A percentile compares a stretch with the other conserved stretches of the same genome.
Conservation (phyloP, 2,888 invertebrate genomes). For the Chorisops tibialis region DNA sequence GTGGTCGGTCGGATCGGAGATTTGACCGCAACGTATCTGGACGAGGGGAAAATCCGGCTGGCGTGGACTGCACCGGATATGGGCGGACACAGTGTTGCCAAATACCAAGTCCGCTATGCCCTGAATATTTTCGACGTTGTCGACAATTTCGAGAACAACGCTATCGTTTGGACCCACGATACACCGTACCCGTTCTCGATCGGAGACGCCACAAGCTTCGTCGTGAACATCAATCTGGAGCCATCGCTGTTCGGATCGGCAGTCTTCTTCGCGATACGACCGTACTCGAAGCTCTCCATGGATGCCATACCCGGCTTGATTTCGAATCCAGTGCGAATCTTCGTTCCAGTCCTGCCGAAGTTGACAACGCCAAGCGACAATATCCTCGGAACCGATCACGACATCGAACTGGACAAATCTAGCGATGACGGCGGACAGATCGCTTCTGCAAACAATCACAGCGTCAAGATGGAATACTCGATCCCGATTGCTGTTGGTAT, state of each 20-base stretch:
- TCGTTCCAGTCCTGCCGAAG: conserved; percentile 45
- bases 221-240: conserved; percentile 48
- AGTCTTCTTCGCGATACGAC: conserved; percentile 56
- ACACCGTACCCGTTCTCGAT: conserved; percentile 53
- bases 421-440: conserved; percentile 1
- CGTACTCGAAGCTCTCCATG: conserved; percentile 50
- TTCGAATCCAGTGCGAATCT: conserved; percentile 57
- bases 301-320: conserved; percentile 49
- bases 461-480: conserved; percentile 31
- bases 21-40: conserved; percentile 42
- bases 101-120: conserved; percentile 57
- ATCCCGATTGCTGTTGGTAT: conserved; percentile 35
- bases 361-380: neutral
- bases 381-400: neutral
- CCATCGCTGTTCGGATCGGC: conserved; percentile 53
- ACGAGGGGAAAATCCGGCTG: conserved; percentile 54
- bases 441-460: neutral
- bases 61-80: conserved; percentile 62
- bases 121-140: conserved; percentile 50
- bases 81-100: conserved; percentile 54
- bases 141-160: conserved; percentile 53
- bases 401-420: conserved; percentile 12
- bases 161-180: conserved; percentile 52
- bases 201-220: conserved; percentile 55
- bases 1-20: conserved; percentile 56